Conservation (phyloP, 1,140 invertebrate species). For the Drosophila hydei region DNA sequence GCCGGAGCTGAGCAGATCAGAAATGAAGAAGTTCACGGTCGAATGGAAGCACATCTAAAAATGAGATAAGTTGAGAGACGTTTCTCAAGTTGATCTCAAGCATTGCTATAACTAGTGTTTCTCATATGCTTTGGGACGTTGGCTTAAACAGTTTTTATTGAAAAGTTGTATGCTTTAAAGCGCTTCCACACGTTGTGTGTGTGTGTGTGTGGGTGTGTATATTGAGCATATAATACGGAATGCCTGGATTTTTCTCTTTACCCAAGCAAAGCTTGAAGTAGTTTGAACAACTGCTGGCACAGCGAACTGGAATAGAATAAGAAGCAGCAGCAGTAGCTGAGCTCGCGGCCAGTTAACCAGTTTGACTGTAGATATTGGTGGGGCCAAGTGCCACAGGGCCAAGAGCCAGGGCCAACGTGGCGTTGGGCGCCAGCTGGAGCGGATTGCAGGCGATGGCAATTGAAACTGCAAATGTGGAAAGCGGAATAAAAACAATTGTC, state of each 20-base stretch:
- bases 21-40: background rate
- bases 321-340: background rate
- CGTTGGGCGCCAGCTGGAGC: background rate
- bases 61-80: no score
- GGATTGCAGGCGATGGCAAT: conserved; percentile 2
- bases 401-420: background rate
- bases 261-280: background rate
- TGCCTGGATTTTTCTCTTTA: background rate
- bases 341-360: conserved; percentile 12
- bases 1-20: no score
- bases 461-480: conserved; percentile 11
- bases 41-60: no score
- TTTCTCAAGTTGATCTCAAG: background rate
- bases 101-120: background rate
- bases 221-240: background rate
- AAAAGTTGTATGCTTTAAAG: background rate
- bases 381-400: conserved; percentile 13
- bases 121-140: no score
- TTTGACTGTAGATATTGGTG: conserved; percentile 11
- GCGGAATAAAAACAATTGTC: conserved; percentile 15
- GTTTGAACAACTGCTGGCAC: conserved; percentile 1
- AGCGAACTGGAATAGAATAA: background rate
- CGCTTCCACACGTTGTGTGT: background rate
- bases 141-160: no score
- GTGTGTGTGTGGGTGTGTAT: conserved; percentile 4